Percentiles rank a stretch among this genome's conserved stretches.
Evolutionary conservation across 2,113 vertebrate species (phyloP).

Genomic region (Nothoprocta perdicaria): DNA sequence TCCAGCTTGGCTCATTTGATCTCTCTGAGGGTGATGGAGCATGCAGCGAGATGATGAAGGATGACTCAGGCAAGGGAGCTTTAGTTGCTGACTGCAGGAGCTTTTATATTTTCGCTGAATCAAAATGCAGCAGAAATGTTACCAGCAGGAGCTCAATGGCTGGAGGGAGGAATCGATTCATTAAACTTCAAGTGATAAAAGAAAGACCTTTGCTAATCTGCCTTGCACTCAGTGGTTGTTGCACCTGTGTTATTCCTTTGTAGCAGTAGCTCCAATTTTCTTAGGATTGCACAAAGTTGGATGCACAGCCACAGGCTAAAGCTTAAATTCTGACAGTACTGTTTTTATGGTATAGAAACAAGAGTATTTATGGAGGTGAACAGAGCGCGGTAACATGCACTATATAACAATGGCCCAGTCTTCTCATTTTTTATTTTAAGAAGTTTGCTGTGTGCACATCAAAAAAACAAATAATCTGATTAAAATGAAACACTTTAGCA

Average conservation of each 20-base stretch:
- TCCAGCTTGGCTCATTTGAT: neutral
- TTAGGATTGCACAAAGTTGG: neutral
- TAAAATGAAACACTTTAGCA: constrained; percentile 55
- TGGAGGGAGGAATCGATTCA: neutral
- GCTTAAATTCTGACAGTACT: neutral
- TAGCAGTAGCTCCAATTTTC: neutral
- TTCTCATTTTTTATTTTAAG: neutral
- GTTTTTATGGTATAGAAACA: neutral
- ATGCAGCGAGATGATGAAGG: neutral
- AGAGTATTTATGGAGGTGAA: constrained; percentile 46
- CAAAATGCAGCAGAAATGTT: neutral
- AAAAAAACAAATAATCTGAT: constrained; percentile 67
- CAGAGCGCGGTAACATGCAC: constrained; percentile 37
- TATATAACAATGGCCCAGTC: constrained; percentile 37
- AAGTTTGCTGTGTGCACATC: constrained; percentile 12
- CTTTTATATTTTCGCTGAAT: neutral
- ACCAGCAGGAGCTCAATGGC: neutral
- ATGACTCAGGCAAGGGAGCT: neutral
- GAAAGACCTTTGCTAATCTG: rapidly evolving
- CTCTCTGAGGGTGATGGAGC: neutral
- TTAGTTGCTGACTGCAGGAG: neutral
- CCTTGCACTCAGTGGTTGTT: neutral
- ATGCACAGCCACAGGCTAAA: neutral
- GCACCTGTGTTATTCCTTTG: neutral
- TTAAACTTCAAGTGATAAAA: neutral